These are phyloP conservation scores for Nasonia vitripennis DNA, from an alignment of 1,140 invertebrate genomes.

Conservation along the genomic window DNA sequence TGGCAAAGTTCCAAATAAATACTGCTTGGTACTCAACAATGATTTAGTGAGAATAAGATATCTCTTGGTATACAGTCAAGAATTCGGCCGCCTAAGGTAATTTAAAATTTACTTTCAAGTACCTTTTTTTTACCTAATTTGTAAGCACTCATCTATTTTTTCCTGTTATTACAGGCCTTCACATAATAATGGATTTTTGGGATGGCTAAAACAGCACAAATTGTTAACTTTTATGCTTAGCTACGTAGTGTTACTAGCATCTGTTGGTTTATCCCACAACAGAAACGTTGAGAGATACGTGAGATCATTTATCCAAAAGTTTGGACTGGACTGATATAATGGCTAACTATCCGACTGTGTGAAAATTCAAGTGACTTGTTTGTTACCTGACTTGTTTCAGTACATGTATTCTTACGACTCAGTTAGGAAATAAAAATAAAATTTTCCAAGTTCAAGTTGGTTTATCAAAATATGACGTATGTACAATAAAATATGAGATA, in stretches of 20 bases:
- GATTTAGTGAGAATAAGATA: conserved; percentile 86
- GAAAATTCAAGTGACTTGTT: conserved; percentile 50
- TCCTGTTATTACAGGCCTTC: conserved; percentile 60
- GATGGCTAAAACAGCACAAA: conserved; percentile 73
- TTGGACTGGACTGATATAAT: conserved; percentile 64
- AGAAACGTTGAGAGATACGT: conserved; percentile 72
- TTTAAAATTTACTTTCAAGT: conserved; percentile 11
- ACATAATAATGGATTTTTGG: conserved; percentile 62
- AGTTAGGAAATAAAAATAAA: conserved; percentile 35
- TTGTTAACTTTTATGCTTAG: conserved; percentile 72
- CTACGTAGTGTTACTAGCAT: conserved; percentile 72
- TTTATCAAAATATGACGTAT: conserved; percentile 49
- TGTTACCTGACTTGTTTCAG: conserved; percentile 46
- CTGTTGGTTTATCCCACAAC: conserved; percentile 72
- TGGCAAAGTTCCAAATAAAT: conserved; percentile 81
- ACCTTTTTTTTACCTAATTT: conserved; percentile 11
- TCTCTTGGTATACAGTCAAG: conserved; percentile 83
- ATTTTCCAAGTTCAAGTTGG: conserved; percentile 36
- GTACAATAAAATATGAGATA: conserved; percentile 44
- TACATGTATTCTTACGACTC: conserved; percentile 30
- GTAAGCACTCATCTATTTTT: conserved; percentile 25
- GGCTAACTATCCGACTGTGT: neutral
- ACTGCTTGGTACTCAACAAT: conserved; percentile 85
- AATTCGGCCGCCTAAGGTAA: conserved; percentile 66
- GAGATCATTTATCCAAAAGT: conserved; percentile 69